These are phyloP conservation scores for Poecilia picta DNA, from an alignment of 2,797 vertebrate genomes.

Conservation along the genomic window DNA sequence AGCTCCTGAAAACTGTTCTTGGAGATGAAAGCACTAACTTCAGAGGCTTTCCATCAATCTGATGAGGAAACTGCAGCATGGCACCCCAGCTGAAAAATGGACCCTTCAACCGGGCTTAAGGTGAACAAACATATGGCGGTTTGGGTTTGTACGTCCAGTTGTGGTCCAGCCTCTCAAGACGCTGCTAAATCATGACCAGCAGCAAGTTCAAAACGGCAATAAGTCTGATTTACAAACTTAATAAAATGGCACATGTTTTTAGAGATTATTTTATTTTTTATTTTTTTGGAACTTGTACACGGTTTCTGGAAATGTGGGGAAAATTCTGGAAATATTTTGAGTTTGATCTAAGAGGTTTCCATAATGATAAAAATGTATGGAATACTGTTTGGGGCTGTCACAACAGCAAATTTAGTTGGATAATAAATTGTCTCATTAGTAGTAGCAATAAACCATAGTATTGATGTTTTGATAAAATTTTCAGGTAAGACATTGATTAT, in stretches of 20 bases:
- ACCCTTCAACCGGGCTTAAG: neutral
- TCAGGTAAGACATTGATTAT: no score
- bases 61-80: neutral
- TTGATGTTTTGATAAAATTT: no score
- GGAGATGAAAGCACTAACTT: neutral
- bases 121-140: neutral
- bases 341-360: neutral
- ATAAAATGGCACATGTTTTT: neutral
- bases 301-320: neutral
- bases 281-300: neutral
- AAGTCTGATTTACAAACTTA: neutral
- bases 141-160: neutral
- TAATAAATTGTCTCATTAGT: no score
- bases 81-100: neutral
- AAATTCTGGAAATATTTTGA: neutral
- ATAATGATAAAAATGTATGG: neutral
- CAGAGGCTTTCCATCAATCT: neutral
- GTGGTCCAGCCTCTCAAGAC: neutral
- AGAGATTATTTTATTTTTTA: neutral
- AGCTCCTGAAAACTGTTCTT: neutral
- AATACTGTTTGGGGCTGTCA: neutral
- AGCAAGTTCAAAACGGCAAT: neutral
- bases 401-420: no score
- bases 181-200: neutral
- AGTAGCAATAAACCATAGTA: no score